A percentile compares a stretch with the other conserved stretches of the same genome.
phyloP scores from a whole-genome alignment of 1,140 invertebrate genomes.

The Drosophila serrata region DNA sequence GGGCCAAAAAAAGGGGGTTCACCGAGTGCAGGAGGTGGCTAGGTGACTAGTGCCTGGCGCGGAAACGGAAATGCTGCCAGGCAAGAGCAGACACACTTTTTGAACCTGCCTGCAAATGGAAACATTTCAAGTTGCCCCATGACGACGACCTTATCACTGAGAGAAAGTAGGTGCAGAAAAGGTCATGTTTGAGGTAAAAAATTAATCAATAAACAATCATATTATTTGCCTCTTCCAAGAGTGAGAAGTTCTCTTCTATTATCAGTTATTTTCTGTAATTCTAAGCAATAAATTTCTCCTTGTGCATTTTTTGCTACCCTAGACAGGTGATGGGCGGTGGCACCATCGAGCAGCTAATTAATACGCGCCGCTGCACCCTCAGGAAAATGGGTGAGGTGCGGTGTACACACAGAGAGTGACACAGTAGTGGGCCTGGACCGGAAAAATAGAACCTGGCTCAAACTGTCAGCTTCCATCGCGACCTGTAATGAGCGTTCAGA shows the following conservation, averaged over 20 bases:
- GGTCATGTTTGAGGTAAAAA: neutral
- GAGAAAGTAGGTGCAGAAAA: neutral
- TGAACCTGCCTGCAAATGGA: slow-evolving; percentile 75
- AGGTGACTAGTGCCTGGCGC: neutral
- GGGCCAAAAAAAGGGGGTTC: neutral
- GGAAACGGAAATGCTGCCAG: neutral
- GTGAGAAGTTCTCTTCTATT: neutral
- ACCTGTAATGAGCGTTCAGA: slow-evolving; percentile 79
- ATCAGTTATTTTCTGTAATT: too few relatives aligned
- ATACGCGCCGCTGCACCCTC: slow-evolving; percentile 75
- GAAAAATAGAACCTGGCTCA: slow-evolving; percentile 34
- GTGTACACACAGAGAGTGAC: slow-evolving; percentile 40
- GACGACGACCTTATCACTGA: slow-evolving; percentile 30
- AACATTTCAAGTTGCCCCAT: slow-evolving; percentile 66
- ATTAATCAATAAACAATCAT: neutral
- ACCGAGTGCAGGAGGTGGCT: slow-evolving; percentile 20
- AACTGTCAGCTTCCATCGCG: slow-evolving; percentile 49
- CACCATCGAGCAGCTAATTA: slow-evolving; percentile 78
- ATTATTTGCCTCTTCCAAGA: neutral
- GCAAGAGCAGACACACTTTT: slow-evolving; percentile 61
- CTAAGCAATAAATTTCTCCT: neutral
- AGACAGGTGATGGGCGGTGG: slow-evolving; percentile 44
- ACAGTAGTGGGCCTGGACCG: slow-evolving; percentile 16
- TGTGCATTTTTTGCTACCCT: slow-evolving; percentile 3
- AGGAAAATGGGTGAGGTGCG: slow-evolving; percentile 30